phyloP scores from a whole-genome alignment of 2,888 invertebrate genomes.

The Argyresthia albistria region DNA sequence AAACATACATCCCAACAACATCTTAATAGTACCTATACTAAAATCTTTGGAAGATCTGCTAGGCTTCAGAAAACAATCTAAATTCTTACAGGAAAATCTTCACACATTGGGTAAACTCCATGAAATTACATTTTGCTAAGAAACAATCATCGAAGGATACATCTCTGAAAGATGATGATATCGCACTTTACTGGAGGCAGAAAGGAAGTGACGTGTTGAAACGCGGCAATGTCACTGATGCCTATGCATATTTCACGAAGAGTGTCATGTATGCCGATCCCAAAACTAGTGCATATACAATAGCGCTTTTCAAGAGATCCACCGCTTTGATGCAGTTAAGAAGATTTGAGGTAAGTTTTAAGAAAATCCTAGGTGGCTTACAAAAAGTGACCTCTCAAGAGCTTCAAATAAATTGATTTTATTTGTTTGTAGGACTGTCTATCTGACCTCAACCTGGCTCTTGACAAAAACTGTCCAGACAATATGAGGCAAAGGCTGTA shows the following conservation, averaged over 20 bases:
- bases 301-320: conserved; percentile 80
- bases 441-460: conserved; percentile 74
- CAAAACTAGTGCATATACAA: conserved; percentile 67
- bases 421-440: conserved; percentile 68
- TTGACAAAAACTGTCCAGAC: conserved; percentile 74
- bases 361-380: not conserved
- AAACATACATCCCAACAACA: no score
- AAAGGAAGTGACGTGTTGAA: conserved; percentile 74
- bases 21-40: no score
- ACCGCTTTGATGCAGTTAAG: conserved; percentile 75
- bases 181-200: conserved; percentile 51
- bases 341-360: conserved; percentile 65
- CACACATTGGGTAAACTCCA: conserved; percentile 47
- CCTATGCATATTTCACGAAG: conserved; percentile 73
- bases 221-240: conserved; percentile 57
- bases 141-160: conserved; percentile 35
- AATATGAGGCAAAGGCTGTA: conserved; percentile 76
- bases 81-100: conserved; percentile 22
- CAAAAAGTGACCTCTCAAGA: no score
- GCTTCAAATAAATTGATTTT: not conserved
- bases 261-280: conserved; percentile 74
- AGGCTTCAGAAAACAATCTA: not conserved
- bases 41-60: no score
- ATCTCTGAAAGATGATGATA: conserved; percentile 41
- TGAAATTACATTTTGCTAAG: conserved; percentile 37